These are phyloP conservation scores for Lepilemur septentrionalis DNA, from an alignment of 2,797 vertebrate species.

Conservation along the genomic window DNA sequence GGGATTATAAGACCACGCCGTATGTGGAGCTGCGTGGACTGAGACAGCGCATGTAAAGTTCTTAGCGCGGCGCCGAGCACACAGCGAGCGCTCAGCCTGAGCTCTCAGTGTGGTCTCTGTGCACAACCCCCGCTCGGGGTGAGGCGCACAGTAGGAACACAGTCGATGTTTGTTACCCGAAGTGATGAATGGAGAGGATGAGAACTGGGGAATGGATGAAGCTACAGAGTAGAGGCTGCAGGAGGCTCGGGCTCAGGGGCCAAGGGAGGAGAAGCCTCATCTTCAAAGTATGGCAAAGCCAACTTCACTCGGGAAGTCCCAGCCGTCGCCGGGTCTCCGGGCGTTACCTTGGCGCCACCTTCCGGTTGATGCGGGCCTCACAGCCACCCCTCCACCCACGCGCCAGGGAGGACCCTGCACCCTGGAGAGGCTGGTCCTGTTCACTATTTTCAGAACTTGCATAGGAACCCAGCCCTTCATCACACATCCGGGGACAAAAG, in stretches of 20 bases:
- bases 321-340: background rate
- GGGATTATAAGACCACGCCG: background rate
- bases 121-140: background rate
- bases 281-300: background rate
- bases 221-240: background rate
- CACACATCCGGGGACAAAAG: background rate
- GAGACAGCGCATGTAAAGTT: background rate
- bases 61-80: background rate
- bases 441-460: background rate
- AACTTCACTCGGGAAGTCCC: background rate
- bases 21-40: rapidly evolving
- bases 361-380: constrained; percentile 12
- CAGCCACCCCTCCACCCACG: background rate
- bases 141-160: background rate
- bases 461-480: background rate
- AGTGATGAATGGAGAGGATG: background rate
- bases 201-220: background rate
- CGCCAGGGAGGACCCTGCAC: background rate
- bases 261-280: background rate
- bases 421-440: background rate
- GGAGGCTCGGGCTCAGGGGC: background rate
- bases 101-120: background rate
- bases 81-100: rapidly evolving
- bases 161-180: background rate
- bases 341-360: constrained; percentile 67